A percentile compares a stretch with the other conserved stretches of the same genome.
Conservation (phyloP, 2,797 vertebrate genomes). For the Neopelma chrysocephalum region DNA sequence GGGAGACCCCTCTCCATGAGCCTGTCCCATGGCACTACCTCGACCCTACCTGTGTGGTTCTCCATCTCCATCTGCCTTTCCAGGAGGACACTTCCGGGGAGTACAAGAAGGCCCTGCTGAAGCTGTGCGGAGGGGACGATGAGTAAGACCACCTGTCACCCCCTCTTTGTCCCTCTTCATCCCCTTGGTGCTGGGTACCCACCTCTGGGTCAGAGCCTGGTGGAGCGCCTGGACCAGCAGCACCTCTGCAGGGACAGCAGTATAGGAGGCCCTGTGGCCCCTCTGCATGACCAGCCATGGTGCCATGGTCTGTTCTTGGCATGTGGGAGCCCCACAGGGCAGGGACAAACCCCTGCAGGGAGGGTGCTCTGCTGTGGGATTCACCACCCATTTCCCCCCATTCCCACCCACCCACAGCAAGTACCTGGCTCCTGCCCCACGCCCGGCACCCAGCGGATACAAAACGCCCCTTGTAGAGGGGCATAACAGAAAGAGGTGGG, state of each 20-base stretch:
- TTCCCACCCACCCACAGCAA: background rate
- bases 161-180: background rate
- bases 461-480: background rate
- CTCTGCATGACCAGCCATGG: background rate
- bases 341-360: background rate
- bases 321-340: background rate
- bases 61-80: background rate
- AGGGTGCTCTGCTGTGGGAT: background rate
- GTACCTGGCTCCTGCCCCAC: background rate
- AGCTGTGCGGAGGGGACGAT: slow-evolving; percentile 94
- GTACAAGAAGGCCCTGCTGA: slow-evolving; percentile 92
- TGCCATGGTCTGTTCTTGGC: background rate
- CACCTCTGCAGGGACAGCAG: background rate
- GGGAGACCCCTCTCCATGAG: rapidly evolving
- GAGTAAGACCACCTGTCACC: slow-evolving; percentile 81
- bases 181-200: background rate
- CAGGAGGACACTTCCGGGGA: slow-evolving; percentile 97
- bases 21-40: background rate
- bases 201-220: background rate
- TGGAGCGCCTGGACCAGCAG: background rate
- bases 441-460: rapidly evolving
- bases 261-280: background rate
- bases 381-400: background rate
- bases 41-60: background rate
- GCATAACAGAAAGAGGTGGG: background rate